Evolutionary conservation across 2,888 invertebrate species (phyloP).

Genomic region (Parnassius orleans): DNA sequence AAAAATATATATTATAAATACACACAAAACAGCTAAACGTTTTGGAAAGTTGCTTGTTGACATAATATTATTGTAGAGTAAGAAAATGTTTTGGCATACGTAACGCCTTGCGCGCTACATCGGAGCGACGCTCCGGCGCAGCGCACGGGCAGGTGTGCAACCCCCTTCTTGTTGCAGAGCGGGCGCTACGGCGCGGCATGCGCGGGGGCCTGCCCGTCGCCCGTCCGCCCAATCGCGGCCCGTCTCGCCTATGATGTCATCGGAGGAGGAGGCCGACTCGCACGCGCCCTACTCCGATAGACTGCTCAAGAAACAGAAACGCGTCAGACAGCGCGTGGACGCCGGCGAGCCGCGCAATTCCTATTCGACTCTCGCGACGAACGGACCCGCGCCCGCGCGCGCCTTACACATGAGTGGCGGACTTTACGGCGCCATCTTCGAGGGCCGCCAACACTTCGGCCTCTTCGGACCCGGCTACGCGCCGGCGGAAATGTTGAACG

Average conservation of each 20-base stretch:
- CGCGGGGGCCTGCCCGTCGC: conserved; percentile 81
- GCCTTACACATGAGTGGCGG: conserved; percentile 92
- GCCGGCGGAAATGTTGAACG: conserved; percentile 95
- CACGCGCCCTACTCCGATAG: conserved; percentile 96
- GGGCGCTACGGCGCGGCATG: conserved; percentile 74
- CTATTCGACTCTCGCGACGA: conserved; percentile 85
- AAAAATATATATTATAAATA: no score
- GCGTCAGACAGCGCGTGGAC: conserved; percentile 97
- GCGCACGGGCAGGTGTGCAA: conserved; percentile 69
- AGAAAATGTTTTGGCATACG: conserved; percentile 27
- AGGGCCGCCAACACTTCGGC: conserved; percentile 89
- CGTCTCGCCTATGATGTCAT: conserved; percentile 96
- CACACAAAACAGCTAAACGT: conserved; percentile 8
- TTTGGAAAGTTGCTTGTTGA: conserved; percentile 44
- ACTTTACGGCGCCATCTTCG: conserved; percentile 93
- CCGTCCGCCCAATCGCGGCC: conserved; percentile 90
- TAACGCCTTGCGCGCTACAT: conserved; percentile 18
- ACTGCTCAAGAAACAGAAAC: conserved; percentile 95
- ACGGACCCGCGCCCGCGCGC: conserved; percentile 77
- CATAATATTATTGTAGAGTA: background rate
- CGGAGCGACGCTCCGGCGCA: conserved; percentile 38
- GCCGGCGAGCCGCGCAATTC: conserved; percentile 97
- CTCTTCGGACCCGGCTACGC: conserved; percentile 92
- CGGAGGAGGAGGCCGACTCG: conserved; percentile 95
- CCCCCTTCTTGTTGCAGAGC: conserved; percentile 73